These are phyloP conservation scores for Aradophagus sp. DNA, from an alignment of 1,140 invertebrate species.

Conservation along the genomic window DNA sequence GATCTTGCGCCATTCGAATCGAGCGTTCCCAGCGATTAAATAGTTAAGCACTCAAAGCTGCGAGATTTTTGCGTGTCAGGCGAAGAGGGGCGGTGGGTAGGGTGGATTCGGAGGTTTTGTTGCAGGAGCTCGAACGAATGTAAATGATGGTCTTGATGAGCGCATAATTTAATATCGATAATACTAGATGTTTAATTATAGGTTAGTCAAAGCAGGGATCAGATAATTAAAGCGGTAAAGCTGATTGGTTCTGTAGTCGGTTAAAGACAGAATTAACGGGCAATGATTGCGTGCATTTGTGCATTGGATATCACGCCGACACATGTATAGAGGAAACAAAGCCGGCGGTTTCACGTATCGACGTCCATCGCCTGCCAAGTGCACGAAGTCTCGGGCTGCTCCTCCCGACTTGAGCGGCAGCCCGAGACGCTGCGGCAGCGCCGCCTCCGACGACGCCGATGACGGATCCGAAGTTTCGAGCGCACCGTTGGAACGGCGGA, in stretches of 20 bases:
- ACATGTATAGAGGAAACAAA: conserved; percentile 55
- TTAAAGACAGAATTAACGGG: conserved; percentile 57
- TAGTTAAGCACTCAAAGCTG: too few species aligned
- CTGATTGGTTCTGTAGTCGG: conserved; percentile 52
- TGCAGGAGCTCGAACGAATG: conserved; percentile 1
- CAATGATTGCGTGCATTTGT: conserved; percentile 55
- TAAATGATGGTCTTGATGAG: conserved; percentile 50
- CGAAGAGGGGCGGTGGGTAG: too few species aligned
- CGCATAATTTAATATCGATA: conserved; percentile 57
- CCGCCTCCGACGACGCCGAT: conserved; percentile 1
- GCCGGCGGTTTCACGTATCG: conserved; percentile 56
- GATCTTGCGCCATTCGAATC: too few species aligned
- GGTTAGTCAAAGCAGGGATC: conserved; percentile 54
- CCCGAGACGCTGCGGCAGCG: conserved; percentile 30
- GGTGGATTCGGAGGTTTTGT: too few species aligned
- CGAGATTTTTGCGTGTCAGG: too few species aligned
- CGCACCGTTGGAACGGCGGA: conserved; percentile 40
- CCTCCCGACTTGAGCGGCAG: conserved; percentile 35
- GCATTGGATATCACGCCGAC: conserved; percentile 56
- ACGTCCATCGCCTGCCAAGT: conserved; percentile 59
- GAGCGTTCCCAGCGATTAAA: too few species aligned
- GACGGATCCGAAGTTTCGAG: conserved; percentile 50
- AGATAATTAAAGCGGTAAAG: conserved; percentile 55
- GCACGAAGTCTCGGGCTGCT: conserved; percentile 47
- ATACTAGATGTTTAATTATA: conserved; percentile 54